A percentile compares a stretch with the other conserved stretches of the same genome.
Conservation (phyloP, 2,797 vertebrate genomes). For the Eremophila alpestris region DNA sequence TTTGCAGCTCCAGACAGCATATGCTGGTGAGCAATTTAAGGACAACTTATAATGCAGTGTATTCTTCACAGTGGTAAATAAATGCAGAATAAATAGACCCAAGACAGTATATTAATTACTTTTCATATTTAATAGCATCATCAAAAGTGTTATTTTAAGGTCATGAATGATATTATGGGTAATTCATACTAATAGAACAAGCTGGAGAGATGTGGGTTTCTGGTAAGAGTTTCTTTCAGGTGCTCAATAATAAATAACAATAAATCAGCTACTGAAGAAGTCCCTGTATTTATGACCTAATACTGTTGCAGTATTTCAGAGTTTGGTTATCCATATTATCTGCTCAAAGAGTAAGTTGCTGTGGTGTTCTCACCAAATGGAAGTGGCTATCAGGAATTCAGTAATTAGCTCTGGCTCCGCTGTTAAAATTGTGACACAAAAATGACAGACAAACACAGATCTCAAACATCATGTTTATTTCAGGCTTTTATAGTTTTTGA, state of each 20-base stretch:
- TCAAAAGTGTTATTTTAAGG: background rate
- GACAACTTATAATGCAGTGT: background rate
- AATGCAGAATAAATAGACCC: background rate
- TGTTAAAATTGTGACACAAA: rapidly evolving
- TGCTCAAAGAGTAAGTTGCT: background rate
- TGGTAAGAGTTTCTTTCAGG: background rate
- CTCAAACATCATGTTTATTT: rapidly evolving
- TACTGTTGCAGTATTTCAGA: background rate
- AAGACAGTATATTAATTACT: background rate
- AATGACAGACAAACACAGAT: background rate
- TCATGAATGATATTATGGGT: no score
- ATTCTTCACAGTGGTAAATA: background rate
- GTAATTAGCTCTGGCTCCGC: background rate
- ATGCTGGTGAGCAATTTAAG: background rate
- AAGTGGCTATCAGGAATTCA: background rate
- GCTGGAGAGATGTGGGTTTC: background rate
- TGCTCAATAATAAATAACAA: background rate
- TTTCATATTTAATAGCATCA: background rate
- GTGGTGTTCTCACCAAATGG: background rate
- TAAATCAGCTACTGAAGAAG: background rate
- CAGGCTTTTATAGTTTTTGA: background rate
- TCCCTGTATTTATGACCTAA: background rate
- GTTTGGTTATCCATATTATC: background rate
- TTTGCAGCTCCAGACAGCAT: background rate
- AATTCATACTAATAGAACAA: background rate